Evolutionary conservation across 2,797 vertebrate species (phyloP).

Genomic region (Poeciliopsis presidionis): DNA sequence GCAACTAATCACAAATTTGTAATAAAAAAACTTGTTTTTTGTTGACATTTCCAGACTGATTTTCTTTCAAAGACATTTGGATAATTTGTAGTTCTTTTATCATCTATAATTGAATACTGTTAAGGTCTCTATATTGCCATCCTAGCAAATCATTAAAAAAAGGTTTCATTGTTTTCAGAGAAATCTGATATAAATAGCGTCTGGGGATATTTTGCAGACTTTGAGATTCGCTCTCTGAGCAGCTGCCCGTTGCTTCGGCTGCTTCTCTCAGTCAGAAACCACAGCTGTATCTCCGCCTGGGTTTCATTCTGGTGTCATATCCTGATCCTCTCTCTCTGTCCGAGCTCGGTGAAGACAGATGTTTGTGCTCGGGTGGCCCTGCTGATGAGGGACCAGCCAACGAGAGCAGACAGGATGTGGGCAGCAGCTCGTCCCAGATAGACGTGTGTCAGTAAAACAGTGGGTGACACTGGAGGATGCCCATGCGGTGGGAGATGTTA

Average conservation of each 20-base stretch:
- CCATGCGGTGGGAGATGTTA: constrained; percentile 60
- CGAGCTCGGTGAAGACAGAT: constrained; percentile 49
- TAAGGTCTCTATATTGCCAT: background rate
- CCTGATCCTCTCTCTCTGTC: constrained; percentile 48
- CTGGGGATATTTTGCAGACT: background rate
- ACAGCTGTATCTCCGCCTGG: constrained; percentile 16
- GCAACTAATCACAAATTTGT: background rate
- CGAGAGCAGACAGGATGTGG: constrained; percentile 73
- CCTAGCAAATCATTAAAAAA: background rate
- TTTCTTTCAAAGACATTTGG: background rate
- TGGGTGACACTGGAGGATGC: constrained; percentile 63
- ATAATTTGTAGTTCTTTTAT: background rate
- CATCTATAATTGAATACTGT: background rate
- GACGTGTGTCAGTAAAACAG: constrained; percentile 73
- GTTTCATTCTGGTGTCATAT: constrained; percentile 56
- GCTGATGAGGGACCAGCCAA: constrained; percentile 63
- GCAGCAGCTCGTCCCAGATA: constrained; percentile 57
- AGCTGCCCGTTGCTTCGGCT: constrained; percentile 11
- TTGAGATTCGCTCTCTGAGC: background rate
- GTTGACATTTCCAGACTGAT: background rate
- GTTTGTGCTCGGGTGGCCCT: constrained; percentile 47
- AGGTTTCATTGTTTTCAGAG: background rate
- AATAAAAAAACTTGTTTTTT: background rate
- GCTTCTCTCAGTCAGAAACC: constrained; percentile 24
- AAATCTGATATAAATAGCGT: background rate